Evolutionary conservation across 2,113 vertebrate species (phyloP).

Genomic region (Labeo catla): DNA sequence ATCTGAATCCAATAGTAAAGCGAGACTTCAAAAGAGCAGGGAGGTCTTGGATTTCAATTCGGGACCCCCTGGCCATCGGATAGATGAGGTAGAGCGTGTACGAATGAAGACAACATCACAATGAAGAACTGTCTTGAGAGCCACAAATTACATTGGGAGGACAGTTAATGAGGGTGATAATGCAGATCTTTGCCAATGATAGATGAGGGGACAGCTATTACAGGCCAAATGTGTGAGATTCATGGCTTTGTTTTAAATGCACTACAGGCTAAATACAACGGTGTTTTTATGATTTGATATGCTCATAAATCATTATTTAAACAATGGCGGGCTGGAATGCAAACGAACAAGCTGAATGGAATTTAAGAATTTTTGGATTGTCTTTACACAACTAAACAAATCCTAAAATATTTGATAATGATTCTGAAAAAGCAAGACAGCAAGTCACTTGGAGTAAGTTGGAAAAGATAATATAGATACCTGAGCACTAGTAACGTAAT

Average conservation of each 20-base stretch:
- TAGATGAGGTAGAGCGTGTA: constrained; percentile 46
- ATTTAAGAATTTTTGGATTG: constrained; percentile 5
- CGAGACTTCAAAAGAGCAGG: constrained; percentile 61
- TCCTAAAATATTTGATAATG: constrained; percentile 15
- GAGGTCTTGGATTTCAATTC: constrained; percentile 70
- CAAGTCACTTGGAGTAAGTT: not conserved
- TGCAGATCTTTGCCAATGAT: constrained; percentile 26
- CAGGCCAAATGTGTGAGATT: constrained; percentile 31
- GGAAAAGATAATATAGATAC: not conserved
- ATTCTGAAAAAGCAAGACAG: not conserved
- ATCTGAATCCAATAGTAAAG: constrained; percentile 70
- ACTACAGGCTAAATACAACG: constrained; percentile 4
- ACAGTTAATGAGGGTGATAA: constrained; percentile 38
- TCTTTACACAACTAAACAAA: constrained; percentile 12
- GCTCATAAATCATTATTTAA: constrained; percentile 35
- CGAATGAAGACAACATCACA: constrained; percentile 31
- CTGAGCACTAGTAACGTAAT: not conserved
- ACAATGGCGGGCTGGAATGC: constrained; percentile 26
- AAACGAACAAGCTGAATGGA: constrained; percentile 28
- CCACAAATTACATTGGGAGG: constrained; percentile 15
- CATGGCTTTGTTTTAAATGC: constrained; percentile 19
- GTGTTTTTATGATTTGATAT: constrained; percentile 18
- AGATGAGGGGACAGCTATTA: constrained; percentile 20
- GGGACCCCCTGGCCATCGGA: constrained; percentile 67
- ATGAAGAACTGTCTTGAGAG: constrained; percentile 37